Evolutionary conservation across 2,113 vertebrate genomes (phyloP).

Genomic region (Taxidea taxus): DNA sequence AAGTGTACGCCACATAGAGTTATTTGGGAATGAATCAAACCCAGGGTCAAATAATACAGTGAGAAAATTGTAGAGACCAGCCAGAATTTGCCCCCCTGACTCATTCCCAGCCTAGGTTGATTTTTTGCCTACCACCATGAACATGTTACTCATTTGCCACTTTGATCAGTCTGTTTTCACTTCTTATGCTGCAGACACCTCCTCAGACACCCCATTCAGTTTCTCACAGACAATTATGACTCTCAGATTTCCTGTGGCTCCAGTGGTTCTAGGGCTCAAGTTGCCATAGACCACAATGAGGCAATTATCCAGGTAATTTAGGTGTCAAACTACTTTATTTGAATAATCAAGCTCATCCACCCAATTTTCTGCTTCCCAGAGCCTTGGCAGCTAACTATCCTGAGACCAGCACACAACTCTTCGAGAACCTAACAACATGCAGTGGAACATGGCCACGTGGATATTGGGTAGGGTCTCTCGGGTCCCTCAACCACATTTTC

Average conservation of each 20-base stretch:
- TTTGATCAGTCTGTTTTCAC: constrained; percentile 18
- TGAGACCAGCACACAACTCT: neutral
- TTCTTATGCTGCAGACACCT: constrained; percentile 5
- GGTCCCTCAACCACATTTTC: neutral
- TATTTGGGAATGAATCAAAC: constrained; percentile 17
- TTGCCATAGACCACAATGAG: constrained; percentile 9
- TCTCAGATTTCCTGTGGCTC: constrained; percentile 47
- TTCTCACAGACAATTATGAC: constrained; percentile 51
- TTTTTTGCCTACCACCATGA: neutral
- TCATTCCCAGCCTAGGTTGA: neutral
- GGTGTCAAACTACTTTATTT: constrained; percentile 20
- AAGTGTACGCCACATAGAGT: neutral
- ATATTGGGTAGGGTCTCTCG: neutral
- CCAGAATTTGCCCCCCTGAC: neutral
- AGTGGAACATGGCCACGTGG: neutral
- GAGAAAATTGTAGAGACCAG: neutral
- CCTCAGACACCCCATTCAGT: neutral
- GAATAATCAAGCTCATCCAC: constrained; percentile 24
- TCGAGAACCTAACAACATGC: neutral
- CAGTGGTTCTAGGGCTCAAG: neutral
- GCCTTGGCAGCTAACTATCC: neutral
- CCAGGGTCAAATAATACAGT: neutral
- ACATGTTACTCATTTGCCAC: neutral
- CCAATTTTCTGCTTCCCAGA: constrained; percentile 25
- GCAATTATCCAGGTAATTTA: constrained; percentile 38